Conservation (phyloP, 2,888 invertebrate genomes). For the Tanypteryx hageni region DNA sequence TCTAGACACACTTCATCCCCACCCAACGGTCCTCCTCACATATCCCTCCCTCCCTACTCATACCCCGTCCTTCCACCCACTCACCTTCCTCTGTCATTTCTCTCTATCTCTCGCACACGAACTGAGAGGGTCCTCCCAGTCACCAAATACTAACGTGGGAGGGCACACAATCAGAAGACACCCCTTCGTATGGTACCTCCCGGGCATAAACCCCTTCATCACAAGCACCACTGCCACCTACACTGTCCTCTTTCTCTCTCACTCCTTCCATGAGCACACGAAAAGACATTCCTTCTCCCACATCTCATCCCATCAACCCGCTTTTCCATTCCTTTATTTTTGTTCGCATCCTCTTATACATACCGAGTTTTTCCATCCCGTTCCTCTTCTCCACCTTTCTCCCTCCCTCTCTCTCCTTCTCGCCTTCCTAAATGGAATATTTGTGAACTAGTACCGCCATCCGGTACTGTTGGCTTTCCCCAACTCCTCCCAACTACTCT, state of each 20-base stretch:
- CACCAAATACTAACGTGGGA: conserved; percentile 53
- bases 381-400: neutral
- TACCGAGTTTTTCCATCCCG: neutral
- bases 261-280: neutral
- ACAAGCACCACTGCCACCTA: neutral
- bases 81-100: conserved; percentile 19
- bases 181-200: neutral
- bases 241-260: neutral
- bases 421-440: neutral
- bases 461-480: neutral
- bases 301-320: neutral
- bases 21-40: conserved; percentile 1
- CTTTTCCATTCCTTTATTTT: neutral
- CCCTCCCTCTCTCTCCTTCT: neutral
- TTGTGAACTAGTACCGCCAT: neutral
- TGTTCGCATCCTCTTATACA: neutral
- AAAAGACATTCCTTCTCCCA: neutral
- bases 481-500: neutral
- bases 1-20: neutral
- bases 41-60: neutral
- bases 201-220: neutral
- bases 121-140: conserved; percentile 53
- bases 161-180: conserved; percentile 1
- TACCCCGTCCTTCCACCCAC: neutral
- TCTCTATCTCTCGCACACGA: conserved; percentile 16